Conservation (phyloP, 2,888 invertebrate species). For the Conops quadrifasciatus region DNA sequence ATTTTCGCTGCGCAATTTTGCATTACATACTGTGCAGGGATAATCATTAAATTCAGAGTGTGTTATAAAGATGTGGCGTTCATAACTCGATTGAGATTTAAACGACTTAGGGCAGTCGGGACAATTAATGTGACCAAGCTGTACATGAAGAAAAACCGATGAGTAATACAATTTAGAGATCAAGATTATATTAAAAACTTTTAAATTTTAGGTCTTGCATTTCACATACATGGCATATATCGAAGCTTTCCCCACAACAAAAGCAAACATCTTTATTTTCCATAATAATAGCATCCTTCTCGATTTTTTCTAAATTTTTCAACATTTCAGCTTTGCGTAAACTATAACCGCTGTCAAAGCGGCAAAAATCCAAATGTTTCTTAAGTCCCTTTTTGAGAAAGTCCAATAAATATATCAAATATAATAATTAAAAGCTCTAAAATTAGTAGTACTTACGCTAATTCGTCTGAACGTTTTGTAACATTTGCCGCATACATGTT, state of each 20-base stretch:
- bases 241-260: slow-evolving; percentile 63
- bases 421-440: background rate
- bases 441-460: slow-evolving; percentile 46
- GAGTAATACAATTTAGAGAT: background rate
- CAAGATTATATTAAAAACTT: no score
- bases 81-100: slow-evolving; percentile 72
- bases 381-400: slow-evolving; percentile 51
- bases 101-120: slow-evolving; percentile 77
- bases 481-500: slow-evolving; percentile 65
- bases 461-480: slow-evolving; percentile 59
- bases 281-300: slow-evolving; percentile 60
- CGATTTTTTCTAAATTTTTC: slow-evolving; percentile 60
- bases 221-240: slow-evolving; percentile 61
- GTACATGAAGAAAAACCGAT: slow-evolving; percentile 21
- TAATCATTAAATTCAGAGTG: slow-evolving; percentile 74
- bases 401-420: background rate
- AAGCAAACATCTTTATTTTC: slow-evolving; percentile 62
- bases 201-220: background rate
- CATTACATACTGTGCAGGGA: slow-evolving; percentile 74
- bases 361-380: slow-evolving; percentile 60
- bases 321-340: slow-evolving; percentile 59
- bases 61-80: slow-evolving; percentile 74
- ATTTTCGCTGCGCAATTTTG: slow-evolving; percentile 72
- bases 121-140: slow-evolving; percentile 66
- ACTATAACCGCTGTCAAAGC: slow-evolving; percentile 58